Evolutionary conservation across 2,888 invertebrate species (phyloP).

Genomic region (Polyploca ridens): DNA sequence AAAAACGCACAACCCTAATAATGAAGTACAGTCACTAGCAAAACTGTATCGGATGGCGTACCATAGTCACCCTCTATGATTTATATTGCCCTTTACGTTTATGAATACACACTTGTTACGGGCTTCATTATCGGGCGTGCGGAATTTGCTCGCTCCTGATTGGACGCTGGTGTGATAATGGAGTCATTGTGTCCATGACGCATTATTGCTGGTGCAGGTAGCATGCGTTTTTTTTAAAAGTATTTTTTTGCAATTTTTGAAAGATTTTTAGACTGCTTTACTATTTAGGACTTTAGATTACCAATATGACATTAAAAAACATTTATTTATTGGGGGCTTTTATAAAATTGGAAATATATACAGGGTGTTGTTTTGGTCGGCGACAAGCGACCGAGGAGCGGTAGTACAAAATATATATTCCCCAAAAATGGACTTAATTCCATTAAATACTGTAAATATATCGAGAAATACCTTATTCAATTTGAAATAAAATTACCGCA

Average conservation of each 20-base stretch:
- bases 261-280: not conserved
- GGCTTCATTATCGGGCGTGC: constrained; percentile 74
- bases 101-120: constrained; percentile 82
- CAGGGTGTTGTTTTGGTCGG: too few relatives aligned
- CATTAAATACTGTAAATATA: too few relatives aligned
- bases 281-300: too few relatives aligned
- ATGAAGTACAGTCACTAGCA: constrained; percentile 49
- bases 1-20: constrained; percentile 8
- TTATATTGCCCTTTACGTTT: constrained; percentile 77
- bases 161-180: constrained; percentile 73
- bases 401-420: too few relatives aligned
- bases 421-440: too few relatives aligned
- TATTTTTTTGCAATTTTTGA: not conserved
- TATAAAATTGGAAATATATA: too few relatives aligned
- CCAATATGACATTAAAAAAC: too few relatives aligned
- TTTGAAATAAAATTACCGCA: too few relatives aligned
- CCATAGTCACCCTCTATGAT: constrained; percentile 67
- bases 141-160: constrained; percentile 75
- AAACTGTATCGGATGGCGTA: constrained; percentile 38
- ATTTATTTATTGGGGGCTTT: too few relatives aligned
- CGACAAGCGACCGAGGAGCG: too few relatives aligned
- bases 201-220: not conserved
- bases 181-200: constrained; percentile 62
- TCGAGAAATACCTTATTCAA: too few relatives aligned
- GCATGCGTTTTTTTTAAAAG: not conserved